Evolutionary conservation across 2,797 vertebrate species (phyloP).

Genomic region (Falco peregrinus): DNA sequence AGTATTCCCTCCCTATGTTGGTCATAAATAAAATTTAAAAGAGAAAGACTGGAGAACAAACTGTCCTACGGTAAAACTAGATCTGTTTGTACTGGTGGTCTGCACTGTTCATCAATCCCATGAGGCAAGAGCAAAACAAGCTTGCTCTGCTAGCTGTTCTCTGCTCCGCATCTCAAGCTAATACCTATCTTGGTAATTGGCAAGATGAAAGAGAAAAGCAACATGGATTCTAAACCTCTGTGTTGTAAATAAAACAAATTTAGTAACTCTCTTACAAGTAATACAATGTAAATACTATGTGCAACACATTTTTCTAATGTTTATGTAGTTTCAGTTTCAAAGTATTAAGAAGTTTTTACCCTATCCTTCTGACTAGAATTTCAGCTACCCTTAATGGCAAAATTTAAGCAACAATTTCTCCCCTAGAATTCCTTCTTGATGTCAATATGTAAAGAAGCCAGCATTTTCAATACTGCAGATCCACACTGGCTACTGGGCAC

Average conservation of each 20-base stretch:
- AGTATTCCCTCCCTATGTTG: background rate
- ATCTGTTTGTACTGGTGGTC: background rate
- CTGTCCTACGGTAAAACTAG: background rate
- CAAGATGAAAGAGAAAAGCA: background rate
- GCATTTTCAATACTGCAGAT: slow-evolving; percentile 52
- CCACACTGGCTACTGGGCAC: slow-evolving; percentile 10
- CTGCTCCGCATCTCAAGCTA: background rate
- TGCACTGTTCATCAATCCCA: background rate
- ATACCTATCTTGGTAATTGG: background rate
- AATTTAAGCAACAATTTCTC: background rate
- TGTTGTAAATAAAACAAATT: background rate
- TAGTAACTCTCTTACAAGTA: background rate
- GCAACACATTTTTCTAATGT: background rate
- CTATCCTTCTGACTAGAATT: background rate
- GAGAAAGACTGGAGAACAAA: background rate
- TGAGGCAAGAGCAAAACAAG: background rate
- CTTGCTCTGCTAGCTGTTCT: background rate
- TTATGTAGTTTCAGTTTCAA: background rate
- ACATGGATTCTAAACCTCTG: background rate
- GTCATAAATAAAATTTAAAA: background rate
- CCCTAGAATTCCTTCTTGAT: background rate
- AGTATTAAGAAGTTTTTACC: background rate
- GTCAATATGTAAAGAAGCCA: slow-evolving; percentile 9
- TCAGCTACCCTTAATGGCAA: background rate
- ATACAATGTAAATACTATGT: background rate